A percentile compares a stretch with the other conserved stretches of the same genome.
Evolutionary conservation across 2,797 vertebrate species (phyloP).

Genomic region (Sarcophilus harrisii): DNA sequence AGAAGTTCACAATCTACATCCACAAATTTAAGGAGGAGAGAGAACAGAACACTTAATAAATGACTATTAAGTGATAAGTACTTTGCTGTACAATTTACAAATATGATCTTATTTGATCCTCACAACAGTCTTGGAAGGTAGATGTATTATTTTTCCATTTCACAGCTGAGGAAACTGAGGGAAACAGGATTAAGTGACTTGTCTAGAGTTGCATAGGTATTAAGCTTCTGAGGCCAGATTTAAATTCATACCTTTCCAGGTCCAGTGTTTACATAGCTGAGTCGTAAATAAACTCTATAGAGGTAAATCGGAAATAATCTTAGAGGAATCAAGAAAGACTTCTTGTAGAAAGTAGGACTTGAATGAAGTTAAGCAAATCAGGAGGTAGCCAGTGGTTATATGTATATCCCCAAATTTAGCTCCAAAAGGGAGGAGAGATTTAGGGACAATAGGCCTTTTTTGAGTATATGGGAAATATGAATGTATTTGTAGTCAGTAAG

Average conservation of each 20-base stretch:
- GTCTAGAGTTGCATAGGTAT: neutral
- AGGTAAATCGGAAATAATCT: neutral
- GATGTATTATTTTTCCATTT: neutral
- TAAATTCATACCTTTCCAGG: neutral
- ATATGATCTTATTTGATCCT: neutral
- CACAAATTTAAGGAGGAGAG: neutral
- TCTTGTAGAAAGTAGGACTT: neutral
- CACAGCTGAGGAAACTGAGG: neutral
- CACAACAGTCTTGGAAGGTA: neutral
- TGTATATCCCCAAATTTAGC: neutral
- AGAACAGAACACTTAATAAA: neutral
- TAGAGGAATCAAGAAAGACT: neutral
- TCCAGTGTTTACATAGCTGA: neutral
- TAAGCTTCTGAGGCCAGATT: neutral
- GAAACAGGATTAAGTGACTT: neutral
- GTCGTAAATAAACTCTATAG: neutral
- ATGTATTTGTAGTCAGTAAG: neutral
- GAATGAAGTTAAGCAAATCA: neutral
- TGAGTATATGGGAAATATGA: neutral
- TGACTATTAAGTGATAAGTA: neutral
- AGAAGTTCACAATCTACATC: neutral
- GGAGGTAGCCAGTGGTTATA: neutral
- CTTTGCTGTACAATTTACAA: neutral
- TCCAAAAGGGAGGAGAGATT: neutral
- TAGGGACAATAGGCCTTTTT: neutral